Percentiles rank a stretch among this genome's conserved stretches.
Evolutionary conservation across 92 coral and sea anemone genomes (phyloP).

Genomic region (Heliopora coerulea): DNA sequence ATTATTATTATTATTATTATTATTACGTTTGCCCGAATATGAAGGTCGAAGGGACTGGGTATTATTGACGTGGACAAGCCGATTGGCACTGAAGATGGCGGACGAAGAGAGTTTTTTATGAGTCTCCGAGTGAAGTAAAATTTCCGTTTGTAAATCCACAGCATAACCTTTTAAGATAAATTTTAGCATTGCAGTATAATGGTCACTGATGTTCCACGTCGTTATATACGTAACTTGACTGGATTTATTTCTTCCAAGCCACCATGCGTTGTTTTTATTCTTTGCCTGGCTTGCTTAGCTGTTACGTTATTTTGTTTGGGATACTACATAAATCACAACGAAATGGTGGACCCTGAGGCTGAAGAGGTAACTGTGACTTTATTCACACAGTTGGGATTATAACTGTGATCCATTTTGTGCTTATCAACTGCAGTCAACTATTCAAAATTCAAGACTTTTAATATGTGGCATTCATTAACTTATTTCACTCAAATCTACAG

Average conservation of each 20-base stretch:
- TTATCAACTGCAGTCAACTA: too few relatives aligned
- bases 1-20: too few relatives aligned
- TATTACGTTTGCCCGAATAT: too few relatives aligned
- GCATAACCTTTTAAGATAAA: background rate
- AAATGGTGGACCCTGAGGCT: slow-evolving; percentile 50
- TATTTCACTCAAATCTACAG: too few relatives aligned
- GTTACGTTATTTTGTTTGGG: slow-evolving; percentile 86
- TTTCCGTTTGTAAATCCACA: background rate
- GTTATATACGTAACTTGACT: slow-evolving; percentile 62
- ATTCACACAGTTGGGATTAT: background rate
- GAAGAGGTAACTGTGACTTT: slow-evolving; percentile 11
- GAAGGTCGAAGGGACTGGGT: too few relatives aligned
- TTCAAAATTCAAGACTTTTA: too few relatives aligned
- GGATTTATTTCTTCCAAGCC: slow-evolving; percentile 87
- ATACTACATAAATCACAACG: slow-evolving; percentile 63
- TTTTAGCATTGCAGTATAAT: background rate
- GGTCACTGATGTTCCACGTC: slow-evolving; percentile 7
- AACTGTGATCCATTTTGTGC: background rate
- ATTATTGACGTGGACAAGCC: too few relatives aligned
- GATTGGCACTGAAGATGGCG: background rate
- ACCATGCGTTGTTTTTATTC: slow-evolving; percentile 81
- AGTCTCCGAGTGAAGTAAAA: background rate
- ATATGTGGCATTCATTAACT: too few relatives aligned
- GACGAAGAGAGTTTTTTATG: background rate
- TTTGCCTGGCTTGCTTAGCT: slow-evolving; percentile 81